phyloP scores from a whole-genome alignment of 2,113 vertebrate genomes.

The Elephas maximus region DNA sequence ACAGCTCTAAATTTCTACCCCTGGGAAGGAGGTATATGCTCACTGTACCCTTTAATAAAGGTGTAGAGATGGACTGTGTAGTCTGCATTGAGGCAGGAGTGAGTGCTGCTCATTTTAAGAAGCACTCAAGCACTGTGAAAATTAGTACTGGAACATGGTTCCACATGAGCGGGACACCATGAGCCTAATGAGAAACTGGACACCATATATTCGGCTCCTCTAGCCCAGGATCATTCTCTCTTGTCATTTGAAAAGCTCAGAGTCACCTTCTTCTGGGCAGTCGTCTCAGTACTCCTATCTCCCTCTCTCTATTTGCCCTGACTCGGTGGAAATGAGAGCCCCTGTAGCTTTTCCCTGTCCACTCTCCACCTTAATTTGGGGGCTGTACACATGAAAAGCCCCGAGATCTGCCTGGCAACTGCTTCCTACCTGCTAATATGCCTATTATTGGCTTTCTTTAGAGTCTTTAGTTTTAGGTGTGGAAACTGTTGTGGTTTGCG shows the following conservation, averaged over 20 bases:
- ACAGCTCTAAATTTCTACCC: neutral
- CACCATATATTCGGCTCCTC: constrained; percentile 2
- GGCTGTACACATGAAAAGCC: neutral
- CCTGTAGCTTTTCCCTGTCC: neutral
- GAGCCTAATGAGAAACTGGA: constrained; percentile 45
- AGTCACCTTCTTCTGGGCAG: neutral
- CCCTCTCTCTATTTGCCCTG: neutral
- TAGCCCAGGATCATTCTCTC: neutral
- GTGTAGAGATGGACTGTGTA: neutral
- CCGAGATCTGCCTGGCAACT: neutral
- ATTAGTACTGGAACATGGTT: constrained; percentile 45
- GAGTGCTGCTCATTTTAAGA: constrained; percentile 43
- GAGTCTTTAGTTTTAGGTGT: accelerated
- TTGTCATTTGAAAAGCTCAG: neutral
- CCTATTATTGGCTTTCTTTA: neutral
- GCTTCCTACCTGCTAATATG: neutral
- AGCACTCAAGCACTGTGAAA: constrained; percentile 37
- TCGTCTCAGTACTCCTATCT: neutral
- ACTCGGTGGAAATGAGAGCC: neutral
- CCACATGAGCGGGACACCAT: neutral
- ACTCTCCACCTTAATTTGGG: neutral
- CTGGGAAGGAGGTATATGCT: neutral
- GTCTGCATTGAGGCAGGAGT: neutral
- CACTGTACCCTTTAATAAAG: constrained; percentile 40
- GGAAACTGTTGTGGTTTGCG: neutral